These are phyloP conservation scores for Dicrurus megarhynchus DNA, from an alignment of 2,113 vertebrate species.

Conservation along the genomic window DNA sequence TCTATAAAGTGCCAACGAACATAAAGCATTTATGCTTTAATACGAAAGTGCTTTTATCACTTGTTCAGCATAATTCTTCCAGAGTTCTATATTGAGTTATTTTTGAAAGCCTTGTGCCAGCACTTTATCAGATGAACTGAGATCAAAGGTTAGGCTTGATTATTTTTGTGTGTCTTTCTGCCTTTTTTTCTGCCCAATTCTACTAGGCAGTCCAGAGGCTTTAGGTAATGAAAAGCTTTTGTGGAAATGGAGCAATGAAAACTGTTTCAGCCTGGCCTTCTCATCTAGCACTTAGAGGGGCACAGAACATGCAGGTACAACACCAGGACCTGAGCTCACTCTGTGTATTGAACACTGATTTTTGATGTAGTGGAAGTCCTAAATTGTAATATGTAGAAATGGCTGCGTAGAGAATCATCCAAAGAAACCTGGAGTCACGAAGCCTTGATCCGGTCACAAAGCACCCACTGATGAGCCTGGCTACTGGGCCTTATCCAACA, in stretches of 20 bases:
- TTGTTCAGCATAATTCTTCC: background rate
- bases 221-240: background rate
- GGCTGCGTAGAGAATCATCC: background rate
- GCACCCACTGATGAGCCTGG: background rate
- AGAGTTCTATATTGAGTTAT: background rate
- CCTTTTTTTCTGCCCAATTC: background rate
- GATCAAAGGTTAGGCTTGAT: slow-evolving; percentile 34
- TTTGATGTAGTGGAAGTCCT: background rate
- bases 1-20: slow-evolving; percentile 7
- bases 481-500: background rate
- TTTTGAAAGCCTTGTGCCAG: slow-evolving; percentile 25
- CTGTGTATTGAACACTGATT: background rate
- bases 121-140: slow-evolving; percentile 33
- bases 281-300: background rate
- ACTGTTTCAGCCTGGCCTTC: background rate
- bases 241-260: background rate
- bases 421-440: background rate
- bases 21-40: background rate
- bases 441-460: background rate
- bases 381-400: background rate
- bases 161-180: background rate
- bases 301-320: background rate
- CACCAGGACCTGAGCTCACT: background rate
- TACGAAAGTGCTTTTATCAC: background rate
- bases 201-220: background rate